Percentiles rank a stretch among this genome's conserved stretches.
Evolutionary conservation across 2,797 vertebrate species (phyloP).

Genomic region (Onychomys torridus): DNA sequence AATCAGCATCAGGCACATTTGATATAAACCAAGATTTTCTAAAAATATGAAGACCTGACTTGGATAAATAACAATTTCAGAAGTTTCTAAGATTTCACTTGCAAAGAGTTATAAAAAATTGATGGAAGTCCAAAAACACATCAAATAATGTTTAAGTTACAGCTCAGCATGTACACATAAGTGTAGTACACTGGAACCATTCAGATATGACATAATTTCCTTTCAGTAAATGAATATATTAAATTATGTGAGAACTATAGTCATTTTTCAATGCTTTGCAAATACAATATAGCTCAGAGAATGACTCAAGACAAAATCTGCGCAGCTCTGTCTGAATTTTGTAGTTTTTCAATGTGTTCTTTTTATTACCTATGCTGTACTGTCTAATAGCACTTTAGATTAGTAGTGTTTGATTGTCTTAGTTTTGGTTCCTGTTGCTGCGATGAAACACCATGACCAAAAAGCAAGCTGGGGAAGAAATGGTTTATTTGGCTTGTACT

Average conservation of each 20-base stretch:
- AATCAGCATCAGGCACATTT: not conserved
- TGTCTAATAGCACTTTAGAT: not conserved
- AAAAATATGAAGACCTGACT: not conserved
- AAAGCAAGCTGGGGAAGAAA: not conserved
- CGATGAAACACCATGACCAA: not conserved
- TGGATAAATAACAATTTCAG: not conserved
- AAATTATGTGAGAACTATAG: not conserved
- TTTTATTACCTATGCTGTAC: not conserved
- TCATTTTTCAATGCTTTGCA: not conserved
- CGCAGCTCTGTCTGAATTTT: not conserved
- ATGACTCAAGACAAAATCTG: not conserved
- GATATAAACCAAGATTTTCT: not conserved
- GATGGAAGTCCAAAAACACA: not conserved
- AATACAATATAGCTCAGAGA: not conserved
- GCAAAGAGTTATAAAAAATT: not conserved
- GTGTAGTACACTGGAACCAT: not conserved
- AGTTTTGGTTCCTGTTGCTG: not conserved
- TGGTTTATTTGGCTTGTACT: not conserved
- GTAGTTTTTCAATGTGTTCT: not conserved
- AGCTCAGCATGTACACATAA: not conserved
- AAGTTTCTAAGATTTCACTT: not conserved
- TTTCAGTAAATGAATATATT: not conserved
- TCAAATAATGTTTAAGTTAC: not conserved
- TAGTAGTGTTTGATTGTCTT: not conserved
- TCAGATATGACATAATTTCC: not conserved